phyloP scores from a whole-genome alignment of 2,797 vertebrate genomes.

The Philypnodon macrostomus region DNA sequence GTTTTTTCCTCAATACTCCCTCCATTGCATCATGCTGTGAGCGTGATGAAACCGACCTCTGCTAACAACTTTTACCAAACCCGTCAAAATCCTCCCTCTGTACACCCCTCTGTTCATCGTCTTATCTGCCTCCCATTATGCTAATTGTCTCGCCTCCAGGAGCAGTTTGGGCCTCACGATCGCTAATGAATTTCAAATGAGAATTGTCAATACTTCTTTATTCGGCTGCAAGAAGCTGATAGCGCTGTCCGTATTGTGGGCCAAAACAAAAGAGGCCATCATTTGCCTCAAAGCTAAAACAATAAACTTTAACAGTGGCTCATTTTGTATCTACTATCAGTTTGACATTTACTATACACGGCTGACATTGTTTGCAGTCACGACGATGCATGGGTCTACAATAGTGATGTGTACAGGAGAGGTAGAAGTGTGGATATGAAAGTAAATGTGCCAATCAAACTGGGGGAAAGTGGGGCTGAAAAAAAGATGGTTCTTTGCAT shows the following conservation, averaged over 20 bases:
- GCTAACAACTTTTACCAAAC: too few species aligned
- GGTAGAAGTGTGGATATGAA: slow-evolving; percentile 17
- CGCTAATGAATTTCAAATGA: slow-evolving; percentile 57
- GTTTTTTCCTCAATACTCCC: background rate
- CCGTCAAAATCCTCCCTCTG: background rate
- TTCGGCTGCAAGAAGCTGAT: slow-evolving; percentile 36
- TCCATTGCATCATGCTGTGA: slow-evolving; percentile 33
- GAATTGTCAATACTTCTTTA: slow-evolving; percentile 24
- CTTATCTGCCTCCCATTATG: slow-evolving; percentile 26
- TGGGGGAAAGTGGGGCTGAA: slow-evolving; percentile 23
- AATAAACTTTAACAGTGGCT: slow-evolving; percentile 24
- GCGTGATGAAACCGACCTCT: slow-evolving; percentile 35
- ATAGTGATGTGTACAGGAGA: slow-evolving; percentile 12
- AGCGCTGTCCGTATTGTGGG: slow-evolving; percentile 23
- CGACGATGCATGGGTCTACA: slow-evolving; percentile 30
- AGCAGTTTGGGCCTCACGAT: slow-evolving; percentile 24
- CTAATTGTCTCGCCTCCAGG: slow-evolving; percentile 32
- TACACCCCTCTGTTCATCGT: slow-evolving; percentile 16
- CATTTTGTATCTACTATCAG: slow-evolving; percentile 44
- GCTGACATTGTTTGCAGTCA: slow-evolving; percentile 24
- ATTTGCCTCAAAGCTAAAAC: slow-evolving; percentile 24
- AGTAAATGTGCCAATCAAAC: slow-evolving; percentile 11
- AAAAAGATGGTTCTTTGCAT: slow-evolving; percentile 56
- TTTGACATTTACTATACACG: slow-evolving; percentile 27
- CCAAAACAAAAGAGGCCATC: slow-evolving; percentile 15